Percentiles rank a stretch among this genome's conserved stretches.
These are phyloP conservation scores for Toxostoma redivivum DNA, from an alignment of 2,113 vertebrate genomes.

Conservation along the genomic window DNA sequence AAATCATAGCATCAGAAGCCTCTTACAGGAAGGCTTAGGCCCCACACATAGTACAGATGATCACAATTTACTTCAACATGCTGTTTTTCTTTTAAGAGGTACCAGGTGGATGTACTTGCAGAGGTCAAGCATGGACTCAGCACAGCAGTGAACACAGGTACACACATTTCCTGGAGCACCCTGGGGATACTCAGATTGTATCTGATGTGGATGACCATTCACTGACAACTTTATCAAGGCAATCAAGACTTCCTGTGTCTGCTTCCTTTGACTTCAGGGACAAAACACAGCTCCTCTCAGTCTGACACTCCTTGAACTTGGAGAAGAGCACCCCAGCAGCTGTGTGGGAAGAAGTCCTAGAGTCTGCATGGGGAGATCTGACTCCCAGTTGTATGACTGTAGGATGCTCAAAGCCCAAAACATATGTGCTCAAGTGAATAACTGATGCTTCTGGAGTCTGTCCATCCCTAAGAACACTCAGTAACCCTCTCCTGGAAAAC, in stretches of 20 bases:
- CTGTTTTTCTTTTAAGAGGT: neutral
- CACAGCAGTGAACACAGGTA: neutral
- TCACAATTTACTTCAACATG: neutral
- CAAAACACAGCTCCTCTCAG: neutral
- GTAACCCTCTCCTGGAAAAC: neutral
- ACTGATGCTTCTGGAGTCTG: neutral
- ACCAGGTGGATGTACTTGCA: neutral
- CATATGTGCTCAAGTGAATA: rapidly evolving
- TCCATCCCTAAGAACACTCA: neutral
- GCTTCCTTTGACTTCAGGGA: neutral
- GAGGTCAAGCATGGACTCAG: neutral
- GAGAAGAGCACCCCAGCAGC: neutral
- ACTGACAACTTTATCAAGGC: neutral
- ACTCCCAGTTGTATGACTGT: neutral
- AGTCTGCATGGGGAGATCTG: neutral
- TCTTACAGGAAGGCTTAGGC: neutral
- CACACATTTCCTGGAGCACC: neutral
- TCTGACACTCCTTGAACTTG: neutral
- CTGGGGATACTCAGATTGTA: neutral
- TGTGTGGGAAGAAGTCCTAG: neutral
- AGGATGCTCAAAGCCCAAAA: neutral
- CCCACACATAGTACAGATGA: neutral
- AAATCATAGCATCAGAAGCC: neutral
- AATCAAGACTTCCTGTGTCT: neutral
- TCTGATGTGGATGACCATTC: neutral